Evolutionary conservation across 2,113 vertebrate genomes (phyloP), one percentile per base, ranked within the genome.

Genomic region (Mystacornis crossleyi): DNA sequence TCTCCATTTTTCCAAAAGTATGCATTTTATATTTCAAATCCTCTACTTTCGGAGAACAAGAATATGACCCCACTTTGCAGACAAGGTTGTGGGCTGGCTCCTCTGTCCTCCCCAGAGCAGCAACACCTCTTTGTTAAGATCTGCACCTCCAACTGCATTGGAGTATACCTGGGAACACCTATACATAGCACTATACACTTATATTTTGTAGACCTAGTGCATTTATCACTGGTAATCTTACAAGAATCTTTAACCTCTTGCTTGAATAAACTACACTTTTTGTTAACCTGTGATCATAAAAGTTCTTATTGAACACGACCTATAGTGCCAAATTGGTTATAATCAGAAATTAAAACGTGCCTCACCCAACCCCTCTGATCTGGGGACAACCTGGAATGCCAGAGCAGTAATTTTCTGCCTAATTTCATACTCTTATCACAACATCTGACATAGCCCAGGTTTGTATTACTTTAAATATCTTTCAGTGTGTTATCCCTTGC

Each of bases 161-260:
- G 18, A 14, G 21, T 23, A 9, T 8, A 36, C 6, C 26, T 60
- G 26, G 36, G 54, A 69, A 13, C 33, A 13, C 26, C 54, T 28
- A 18, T 4, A 23, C 21, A 15, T 12, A 42, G 43, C 34, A 34
- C 34, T 36, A 8, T 6, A 36, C 21, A 18, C 28, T 38, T 33
- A 2, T 0, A 28, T 60, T 45, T 53, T 77, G 38, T 38, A 43
- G 33, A 86, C 5, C 5, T 15, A 15, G 8, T 60, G 26, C 26
- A 69, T 53, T 33, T 60, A 53, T 78, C n/a, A 24, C 28, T 0
- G 0, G 10, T 29, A 61, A n/a, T 13, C n/a, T 54, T 53, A 60
- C 36, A 58, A 28, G 47, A 69, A 69, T 36, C 11, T 19, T 28
- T 36, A 86, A 45, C 18, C 38, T 33, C 9, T 28, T 53, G 4